A percentile compares a stretch with the other conserved stretches of the same genome.
These are phyloP conservation scores for Rafetus swinhoei DNA, from an alignment of 2,113 vertebrate species.

Conservation along the genomic window DNA sequence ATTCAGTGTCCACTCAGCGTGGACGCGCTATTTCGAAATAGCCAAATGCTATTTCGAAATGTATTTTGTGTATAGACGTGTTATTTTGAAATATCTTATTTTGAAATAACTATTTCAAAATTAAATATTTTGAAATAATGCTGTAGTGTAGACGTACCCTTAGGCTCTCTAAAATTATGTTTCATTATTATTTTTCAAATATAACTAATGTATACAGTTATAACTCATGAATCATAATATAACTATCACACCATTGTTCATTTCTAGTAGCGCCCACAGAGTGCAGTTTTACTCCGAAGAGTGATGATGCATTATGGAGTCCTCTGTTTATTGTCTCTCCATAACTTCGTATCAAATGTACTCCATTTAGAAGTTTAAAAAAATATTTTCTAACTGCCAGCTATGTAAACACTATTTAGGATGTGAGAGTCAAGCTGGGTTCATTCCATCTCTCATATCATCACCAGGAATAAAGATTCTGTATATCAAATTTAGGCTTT, in stretches of 20 bases:
- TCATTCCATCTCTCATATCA: neutral
- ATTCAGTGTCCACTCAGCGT: no score
- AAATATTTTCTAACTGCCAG: neutral
- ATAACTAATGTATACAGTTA: neutral
- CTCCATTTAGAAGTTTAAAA: neutral
- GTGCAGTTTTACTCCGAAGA: neutral
- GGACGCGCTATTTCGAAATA: no score
- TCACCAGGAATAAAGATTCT: neutral
- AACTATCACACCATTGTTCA: neutral
- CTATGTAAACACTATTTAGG: neutral
- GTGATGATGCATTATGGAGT: rapidly evolving
- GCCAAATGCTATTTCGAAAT: no score
- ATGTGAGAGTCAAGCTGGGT: neutral
- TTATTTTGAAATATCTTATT: no score
- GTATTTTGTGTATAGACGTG: no score
- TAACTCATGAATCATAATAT: neutral
- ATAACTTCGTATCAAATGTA: neutral
- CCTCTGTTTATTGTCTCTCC: neutral
- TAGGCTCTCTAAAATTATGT: neutral
- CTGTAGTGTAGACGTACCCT: no score
- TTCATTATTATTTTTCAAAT: neutral
- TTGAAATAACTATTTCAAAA: no score
- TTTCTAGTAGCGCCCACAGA: neutral
- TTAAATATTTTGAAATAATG: no score
- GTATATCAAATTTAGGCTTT: neutral